Conservation (phyloP, 1,140 invertebrate genomes). For the Drosophila sp. region DNA sequence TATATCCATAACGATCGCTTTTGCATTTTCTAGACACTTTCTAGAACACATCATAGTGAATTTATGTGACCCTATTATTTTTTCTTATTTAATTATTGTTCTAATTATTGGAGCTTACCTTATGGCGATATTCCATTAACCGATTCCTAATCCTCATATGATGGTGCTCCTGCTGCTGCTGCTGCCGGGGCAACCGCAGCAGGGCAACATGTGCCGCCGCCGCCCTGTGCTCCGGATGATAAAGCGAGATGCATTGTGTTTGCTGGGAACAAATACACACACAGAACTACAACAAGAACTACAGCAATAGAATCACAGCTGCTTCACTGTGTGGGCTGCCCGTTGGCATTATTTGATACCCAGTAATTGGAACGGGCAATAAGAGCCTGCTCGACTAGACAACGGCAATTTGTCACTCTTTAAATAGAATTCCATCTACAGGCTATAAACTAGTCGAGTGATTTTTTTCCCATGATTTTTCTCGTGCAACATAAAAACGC, state of each 20-base stretch:
- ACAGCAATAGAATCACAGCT: conserved; percentile 42
- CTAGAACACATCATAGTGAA: not conserved
- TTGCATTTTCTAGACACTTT: not conserved
- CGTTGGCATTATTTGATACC: conserved; percentile 8
- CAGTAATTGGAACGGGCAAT: not conserved
- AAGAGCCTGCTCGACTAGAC: not conserved
- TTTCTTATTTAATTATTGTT: not conserved
- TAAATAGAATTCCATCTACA: not conserved
- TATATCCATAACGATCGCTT: no score
- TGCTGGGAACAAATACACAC: conserved; percentile 48
- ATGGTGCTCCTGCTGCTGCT: conserved; percentile 26
- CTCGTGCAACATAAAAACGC: conserved; percentile 40
- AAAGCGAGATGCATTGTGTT: conserved; percentile 34
- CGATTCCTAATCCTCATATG: conserved; percentile 18
- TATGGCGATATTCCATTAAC: conserved; percentile 49
- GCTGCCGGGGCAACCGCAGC: conserved; percentile 17
- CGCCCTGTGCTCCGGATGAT: not conserved
- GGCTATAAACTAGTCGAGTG: not conserved
- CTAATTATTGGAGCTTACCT: conserved; percentile 14
- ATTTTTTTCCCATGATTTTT: not conserved
- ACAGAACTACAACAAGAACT: conserved; percentile 26
- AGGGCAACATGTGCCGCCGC: conserved; percentile 23
- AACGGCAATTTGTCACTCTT: not conserved
- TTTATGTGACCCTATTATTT: not conserved
- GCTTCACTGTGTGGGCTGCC: conserved; percentile 24